A percentile compares a stretch with the other conserved stretches of the same genome.
These are phyloP conservation scores for Heliconius erato DNA, from an alignment of 2,888 invertebrate genomes.

Conservation along the genomic window DNA sequence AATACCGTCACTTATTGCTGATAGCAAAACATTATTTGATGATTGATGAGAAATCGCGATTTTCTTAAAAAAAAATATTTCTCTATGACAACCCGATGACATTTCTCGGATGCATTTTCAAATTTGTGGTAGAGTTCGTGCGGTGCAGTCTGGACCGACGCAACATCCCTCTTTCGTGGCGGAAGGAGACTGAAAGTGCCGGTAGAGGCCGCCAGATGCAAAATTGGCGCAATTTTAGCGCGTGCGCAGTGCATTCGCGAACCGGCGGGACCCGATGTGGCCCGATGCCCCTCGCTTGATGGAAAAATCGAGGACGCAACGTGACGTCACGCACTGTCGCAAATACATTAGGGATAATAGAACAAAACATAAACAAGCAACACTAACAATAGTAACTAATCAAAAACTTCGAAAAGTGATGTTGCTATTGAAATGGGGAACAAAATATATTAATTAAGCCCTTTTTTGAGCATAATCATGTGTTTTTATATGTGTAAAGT, in stretches of 20 bases:
- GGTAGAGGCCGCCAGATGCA: slow-evolving; percentile 80
- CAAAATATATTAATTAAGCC: slow-evolving; percentile 23
- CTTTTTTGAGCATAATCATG: slow-evolving; percentile 47
- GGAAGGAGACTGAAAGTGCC: slow-evolving; percentile 74
- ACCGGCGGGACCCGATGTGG: slow-evolving; percentile 78
- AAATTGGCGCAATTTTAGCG: slow-evolving; percentile 85
- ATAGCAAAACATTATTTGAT: slow-evolving; percentile 53
- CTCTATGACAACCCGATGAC: slow-evolving; percentile 57
- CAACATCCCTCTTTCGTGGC: slow-evolving; percentile 75
- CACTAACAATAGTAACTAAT: not conserved
- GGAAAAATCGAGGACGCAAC: slow-evolving; percentile 84
- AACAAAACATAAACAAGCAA: slow-evolving; percentile 70
- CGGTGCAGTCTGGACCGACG: slow-evolving; percentile 69
- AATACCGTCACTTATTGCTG: slow-evolving; percentile 46
- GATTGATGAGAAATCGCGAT: slow-evolving; percentile 55
- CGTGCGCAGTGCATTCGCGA: slow-evolving; percentile 77
- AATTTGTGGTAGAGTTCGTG: slow-evolving; percentile 74
- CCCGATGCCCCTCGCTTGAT: slow-evolving; percentile 80
- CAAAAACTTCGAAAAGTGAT: not conserved
- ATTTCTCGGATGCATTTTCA: slow-evolving; percentile 79
- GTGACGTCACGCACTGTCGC: slow-evolving; percentile 81
- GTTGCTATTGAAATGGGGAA: slow-evolving; percentile 16
- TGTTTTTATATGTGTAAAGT: slow-evolving; percentile 58
- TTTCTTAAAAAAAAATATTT: slow-evolving; percentile 27
- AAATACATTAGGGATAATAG: slow-evolving; percentile 78